A percentile compares a stretch with the other conserved stretches of the same genome.
Evolutionary conservation across 2,888 invertebrate genomes (phyloP).

Genomic region (Sinhomidia bicolor): DNA sequence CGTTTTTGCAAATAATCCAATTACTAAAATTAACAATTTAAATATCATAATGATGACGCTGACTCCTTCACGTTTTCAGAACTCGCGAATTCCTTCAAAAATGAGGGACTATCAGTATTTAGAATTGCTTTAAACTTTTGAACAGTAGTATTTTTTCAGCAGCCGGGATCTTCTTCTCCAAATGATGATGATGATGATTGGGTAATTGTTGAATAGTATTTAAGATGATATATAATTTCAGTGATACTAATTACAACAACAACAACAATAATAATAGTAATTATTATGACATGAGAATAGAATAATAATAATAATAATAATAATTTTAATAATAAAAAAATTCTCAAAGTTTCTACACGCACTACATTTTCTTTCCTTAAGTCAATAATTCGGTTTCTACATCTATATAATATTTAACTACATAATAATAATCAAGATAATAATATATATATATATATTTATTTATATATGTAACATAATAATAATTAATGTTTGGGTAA

Average conservation of each 20-base stretch:
- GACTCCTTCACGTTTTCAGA: background rate
- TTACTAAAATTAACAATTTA: conserved; percentile 17
- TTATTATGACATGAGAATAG: no score
- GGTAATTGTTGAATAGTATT: background rate
- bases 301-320: conserved; percentile 10
- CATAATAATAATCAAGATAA: background rate
- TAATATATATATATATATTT: no score
- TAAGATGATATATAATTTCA: background rate
- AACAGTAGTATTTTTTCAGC: no score
- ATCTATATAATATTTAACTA: conserved; percentile 17
- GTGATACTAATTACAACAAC: background rate
- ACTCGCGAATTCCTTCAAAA: background rate
- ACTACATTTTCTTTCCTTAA: background rate
- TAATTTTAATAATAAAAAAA: conserved; percentile 27
- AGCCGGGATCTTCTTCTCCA: background rate
- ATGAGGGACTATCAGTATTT: no score
- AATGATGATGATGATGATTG: background rate
- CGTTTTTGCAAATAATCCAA: conserved; percentile 47
- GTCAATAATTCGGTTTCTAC: conserved; percentile 66
- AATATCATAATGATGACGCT: background rate
- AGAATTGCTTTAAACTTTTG: no score
- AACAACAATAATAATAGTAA: background rate
- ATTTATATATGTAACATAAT: no score
- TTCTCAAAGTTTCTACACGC: background rate
- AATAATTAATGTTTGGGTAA: conserved; percentile 9